Percentiles rank a stretch among this genome's conserved stretches.
phyloP scores from a whole-genome alignment of 2,888 invertebrate genomes.

The Malachius bipustulatus region DNA sequence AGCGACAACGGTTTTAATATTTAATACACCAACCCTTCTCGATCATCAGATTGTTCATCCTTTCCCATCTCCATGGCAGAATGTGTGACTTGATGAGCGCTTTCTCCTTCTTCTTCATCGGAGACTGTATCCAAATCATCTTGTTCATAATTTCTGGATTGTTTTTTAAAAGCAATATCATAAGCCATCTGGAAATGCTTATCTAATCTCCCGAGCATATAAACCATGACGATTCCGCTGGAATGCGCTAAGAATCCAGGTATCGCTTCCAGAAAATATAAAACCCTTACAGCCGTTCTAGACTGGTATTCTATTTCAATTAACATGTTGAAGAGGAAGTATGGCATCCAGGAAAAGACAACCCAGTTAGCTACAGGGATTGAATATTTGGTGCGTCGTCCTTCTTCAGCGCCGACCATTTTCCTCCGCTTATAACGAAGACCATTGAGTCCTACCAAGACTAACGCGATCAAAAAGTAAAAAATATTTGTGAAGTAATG shows the following conservation, averaged over 20 bases:
- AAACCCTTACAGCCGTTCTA: background rate
- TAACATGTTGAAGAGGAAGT: background rate
- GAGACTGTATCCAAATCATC: background rate
- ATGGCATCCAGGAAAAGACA: background rate
- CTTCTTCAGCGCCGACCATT: background rate
- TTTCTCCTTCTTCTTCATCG: constrained; percentile 1
- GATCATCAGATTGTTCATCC: too few relatives aligned
- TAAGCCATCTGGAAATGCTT: background rate
- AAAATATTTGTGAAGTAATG: background rate
- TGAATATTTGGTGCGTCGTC: background rate
- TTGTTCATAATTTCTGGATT: background rate
- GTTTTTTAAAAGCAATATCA: background rate
- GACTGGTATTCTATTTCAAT: background rate
- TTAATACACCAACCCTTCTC: too few relatives aligned
- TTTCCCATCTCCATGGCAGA: too few relatives aligned
- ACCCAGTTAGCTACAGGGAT: background rate
- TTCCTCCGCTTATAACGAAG: too few relatives aligned
- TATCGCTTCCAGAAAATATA: background rate
- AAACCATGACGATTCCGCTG: background rate
- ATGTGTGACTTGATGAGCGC: too few relatives aligned
- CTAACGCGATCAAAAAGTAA: background rate
- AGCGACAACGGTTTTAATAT: too few relatives aligned
- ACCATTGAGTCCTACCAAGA: background rate
- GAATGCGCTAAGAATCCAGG: background rate
- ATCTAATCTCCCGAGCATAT: background rate